Conservation (phyloP, 1,140 invertebrate species). For the Agraylea sexmaculata region DNA sequence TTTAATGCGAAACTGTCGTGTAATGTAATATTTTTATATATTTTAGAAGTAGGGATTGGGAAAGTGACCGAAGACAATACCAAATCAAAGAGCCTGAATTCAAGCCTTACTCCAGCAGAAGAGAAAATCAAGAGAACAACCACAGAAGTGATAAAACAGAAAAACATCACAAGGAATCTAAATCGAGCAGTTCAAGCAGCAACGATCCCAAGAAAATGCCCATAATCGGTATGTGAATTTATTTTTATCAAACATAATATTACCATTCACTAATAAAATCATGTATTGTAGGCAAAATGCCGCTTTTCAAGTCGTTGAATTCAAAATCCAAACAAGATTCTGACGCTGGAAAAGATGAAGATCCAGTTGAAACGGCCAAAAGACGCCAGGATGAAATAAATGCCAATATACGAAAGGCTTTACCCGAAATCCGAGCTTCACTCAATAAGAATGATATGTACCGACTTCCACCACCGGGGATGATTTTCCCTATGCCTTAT, state of each 20-base stretch:
- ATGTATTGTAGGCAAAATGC: slow-evolving; percentile 36
- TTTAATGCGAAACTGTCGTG: no score
- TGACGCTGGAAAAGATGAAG: slow-evolving; percentile 35
- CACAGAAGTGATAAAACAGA: slow-evolving; percentile 23
- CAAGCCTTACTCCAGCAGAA: slow-evolving; percentile 15
- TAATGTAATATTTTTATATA: no score
- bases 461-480: slow-evolving; percentile 20
- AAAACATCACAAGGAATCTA: slow-evolving; percentile 26
- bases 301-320: slow-evolving; percentile 32
- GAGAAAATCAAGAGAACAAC: slow-evolving; percentile 34
- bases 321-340: slow-evolving; percentile 31
- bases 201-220: slow-evolving; percentile 36
- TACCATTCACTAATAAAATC: background rate
- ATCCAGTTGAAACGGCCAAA: slow-evolving; percentile 28
- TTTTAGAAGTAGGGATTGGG: no score
- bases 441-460: slow-evolving; percentile 25
- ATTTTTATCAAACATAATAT: background rate
- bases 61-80: no score
- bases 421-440: slow-evolving; percentile 33
- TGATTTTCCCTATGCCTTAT: slow-evolving; percentile 18
- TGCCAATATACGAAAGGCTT: slow-evolving; percentile 37
- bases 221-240: slow-evolving; percentile 29
- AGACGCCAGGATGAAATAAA: slow-evolving; percentile 35
- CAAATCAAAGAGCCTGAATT: slow-evolving; percentile 18
- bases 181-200: slow-evolving; percentile 6